Evolutionary conservation across 35 echinoderm and acorn worm species (phyloP), one percentile per base, ranked within the genome.

Genomic region (Antedon bifida): DNA sequence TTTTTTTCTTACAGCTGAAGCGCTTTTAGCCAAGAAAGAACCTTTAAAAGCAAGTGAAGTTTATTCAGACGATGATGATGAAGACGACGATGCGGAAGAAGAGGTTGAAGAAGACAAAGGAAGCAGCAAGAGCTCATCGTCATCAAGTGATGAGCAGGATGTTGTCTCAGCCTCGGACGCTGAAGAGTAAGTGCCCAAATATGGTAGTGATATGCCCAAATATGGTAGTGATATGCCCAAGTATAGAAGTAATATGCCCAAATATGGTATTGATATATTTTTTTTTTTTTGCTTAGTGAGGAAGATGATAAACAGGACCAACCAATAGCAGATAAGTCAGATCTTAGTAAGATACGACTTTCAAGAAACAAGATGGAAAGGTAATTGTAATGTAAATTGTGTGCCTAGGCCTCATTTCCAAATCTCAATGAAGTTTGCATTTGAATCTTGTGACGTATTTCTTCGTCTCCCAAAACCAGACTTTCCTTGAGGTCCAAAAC

Each of bases 341-440:
- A 97, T 16, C 36, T 97, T 23, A 36, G 75, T n/a, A 92, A 92
- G 75, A 92, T 97, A 31, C 78, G 94, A 75, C 79, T 97, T 13
- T 92, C 94, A 87, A 92, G 94, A 45, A 88, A 97, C 79, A 92
- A 97, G 56, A 55, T 92, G 36, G 94, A 97, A 92, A 96, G 79
- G 93, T 96, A 87, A 81, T 79, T 32, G 12, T 0, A 9, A 33
- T 0, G 35, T n/a, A n/a, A n/a, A n/a, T n/a, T n/a, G n/a, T n/a
- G n/a, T n/a, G n/a, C n/a, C n/a, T n/a, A n/a, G n/a, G n/a, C n/a
- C n/a, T n/a, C n/a, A n/a, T n/a, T n/a, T n/a, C n/a, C n/a, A n/a
- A n/a, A n/a, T n/a, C n/a, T n/a, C n/a, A n/a, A n/a, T n/a, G n/a
- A n/a, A n/a, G n/a, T n/a, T n/a, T n/a, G n/a, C n/a, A n/a, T n/a